phyloP scores from a whole-genome alignment of 2,888 invertebrate genomes.

The Laspeyria flexula region DNA sequence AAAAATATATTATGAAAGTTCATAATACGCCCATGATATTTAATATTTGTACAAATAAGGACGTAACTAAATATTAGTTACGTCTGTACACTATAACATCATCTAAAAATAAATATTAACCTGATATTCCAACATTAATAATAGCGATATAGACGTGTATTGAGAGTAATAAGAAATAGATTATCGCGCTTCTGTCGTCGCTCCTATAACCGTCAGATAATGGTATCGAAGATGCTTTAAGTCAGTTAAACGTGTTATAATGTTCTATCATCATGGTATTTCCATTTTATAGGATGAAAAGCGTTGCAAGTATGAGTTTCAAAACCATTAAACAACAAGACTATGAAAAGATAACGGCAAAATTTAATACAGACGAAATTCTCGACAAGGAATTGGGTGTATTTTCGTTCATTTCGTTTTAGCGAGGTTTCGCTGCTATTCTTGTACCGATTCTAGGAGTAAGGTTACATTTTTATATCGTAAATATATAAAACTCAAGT shows the following conservation, averaged over 20 bases:
- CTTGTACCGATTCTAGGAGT: too few relatives aligned
- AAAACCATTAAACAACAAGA: background rate
- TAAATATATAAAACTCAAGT: too few relatives aligned
- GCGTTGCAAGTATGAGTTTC: background rate
- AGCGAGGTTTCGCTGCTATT: too few relatives aligned
- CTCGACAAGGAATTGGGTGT: too few relatives aligned
- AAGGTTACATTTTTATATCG: too few relatives aligned
- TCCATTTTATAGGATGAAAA: background rate
- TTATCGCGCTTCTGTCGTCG: conserved; percentile 23
- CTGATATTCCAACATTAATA: conserved; percentile 2
- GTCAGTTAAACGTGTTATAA: background rate
- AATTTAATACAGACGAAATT: too few relatives aligned
- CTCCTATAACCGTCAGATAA: conserved; percentile 14
- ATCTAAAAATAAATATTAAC: conserved; percentile 17
- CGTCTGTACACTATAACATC: too few relatives aligned
- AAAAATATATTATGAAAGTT: too few relatives aligned
- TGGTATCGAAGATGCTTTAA: conserved; percentile 18
- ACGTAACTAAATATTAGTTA: too few relatives aligned
- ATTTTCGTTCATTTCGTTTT: too few relatives aligned
- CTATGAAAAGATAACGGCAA: background rate
- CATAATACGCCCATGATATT: too few relatives aligned
- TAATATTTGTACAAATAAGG: too few relatives aligned
- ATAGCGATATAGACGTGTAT: background rate
- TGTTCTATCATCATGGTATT: background rate
- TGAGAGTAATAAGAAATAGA: conserved; percentile 22